Percentiles rank a stretch among this genome's conserved stretches.
Evolutionary conservation across 2,113 vertebrate species (phyloP).

Genomic region (Pollimyrus isidori): DNA sequence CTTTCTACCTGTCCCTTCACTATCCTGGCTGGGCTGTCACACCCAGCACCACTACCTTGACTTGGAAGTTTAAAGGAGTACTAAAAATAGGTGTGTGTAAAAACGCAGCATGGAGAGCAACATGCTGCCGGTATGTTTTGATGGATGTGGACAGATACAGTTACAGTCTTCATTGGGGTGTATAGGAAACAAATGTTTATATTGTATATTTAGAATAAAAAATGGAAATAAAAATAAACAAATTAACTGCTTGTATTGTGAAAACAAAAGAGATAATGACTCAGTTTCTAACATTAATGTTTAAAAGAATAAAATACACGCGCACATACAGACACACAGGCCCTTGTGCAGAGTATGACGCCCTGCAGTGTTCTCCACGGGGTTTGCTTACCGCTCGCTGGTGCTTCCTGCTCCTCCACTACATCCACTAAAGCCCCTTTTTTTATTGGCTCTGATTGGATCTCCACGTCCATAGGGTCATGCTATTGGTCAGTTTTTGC

Average conservation of each 20-base stretch:
- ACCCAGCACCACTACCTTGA: conserved; percentile 27
- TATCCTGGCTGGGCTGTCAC: conserved; percentile 25
- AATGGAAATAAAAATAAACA: conserved; percentile 20
- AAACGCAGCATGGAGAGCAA: background rate
- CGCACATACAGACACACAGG: background rate
- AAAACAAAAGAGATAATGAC: conserved; percentile 56
- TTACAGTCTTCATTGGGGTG: conserved; percentile 54
- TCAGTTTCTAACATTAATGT: conserved; percentile 71
- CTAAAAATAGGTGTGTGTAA: background rate
- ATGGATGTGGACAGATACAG: conserved; percentile 42
- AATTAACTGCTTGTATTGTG: conserved; percentile 68
- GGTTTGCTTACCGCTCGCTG: background rate
- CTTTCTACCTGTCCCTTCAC: conserved; percentile 19
- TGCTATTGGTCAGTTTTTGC: background rate
- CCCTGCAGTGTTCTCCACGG: background rate
- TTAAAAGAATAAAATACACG: conserved; percentile 50
- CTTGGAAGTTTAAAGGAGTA: conserved; percentile 32
- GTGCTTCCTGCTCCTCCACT: background rate
- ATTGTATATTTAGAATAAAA: conserved; percentile 75
- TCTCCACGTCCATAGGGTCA: background rate
- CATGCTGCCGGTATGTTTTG: background rate
- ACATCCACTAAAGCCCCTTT: background rate
- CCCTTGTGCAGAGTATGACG: background rate
- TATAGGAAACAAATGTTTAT: conserved; percentile 62
- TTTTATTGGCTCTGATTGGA: background rate